A percentile compares a stretch with the other conserved stretches of the same genome.
Conservation (phyloP, 37 sponge, comb jelly and placozoan species). For the Halisarca cf. caerulea region DNA sequence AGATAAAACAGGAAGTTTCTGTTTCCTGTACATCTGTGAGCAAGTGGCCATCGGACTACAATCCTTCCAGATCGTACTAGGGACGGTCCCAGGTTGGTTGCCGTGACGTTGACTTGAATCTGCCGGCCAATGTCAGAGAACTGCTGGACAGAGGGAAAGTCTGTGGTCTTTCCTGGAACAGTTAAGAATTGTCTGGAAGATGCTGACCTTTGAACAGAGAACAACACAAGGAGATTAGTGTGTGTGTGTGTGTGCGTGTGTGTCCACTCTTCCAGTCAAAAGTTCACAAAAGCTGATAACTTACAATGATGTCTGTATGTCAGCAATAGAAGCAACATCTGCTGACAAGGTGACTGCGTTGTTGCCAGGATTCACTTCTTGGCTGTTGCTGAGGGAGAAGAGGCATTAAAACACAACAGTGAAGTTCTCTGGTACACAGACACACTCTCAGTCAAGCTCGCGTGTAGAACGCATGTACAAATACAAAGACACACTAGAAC, state of each 20-base stretch:
- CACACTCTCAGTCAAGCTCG: no score
- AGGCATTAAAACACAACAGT: no score
- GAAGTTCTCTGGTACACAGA: no score
- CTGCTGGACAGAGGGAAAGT: background rate
- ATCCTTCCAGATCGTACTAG: background rate
- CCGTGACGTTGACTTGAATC: background rate
- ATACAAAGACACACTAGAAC: background rate
- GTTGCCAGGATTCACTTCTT: background rate
- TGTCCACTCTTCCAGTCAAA: background rate
- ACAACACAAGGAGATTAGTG: no score
- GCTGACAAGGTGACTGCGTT: background rate
- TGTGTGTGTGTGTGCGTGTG: no score
- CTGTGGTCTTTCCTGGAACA: no score
- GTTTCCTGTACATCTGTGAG: constrained; percentile 15
- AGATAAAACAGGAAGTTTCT: constrained; percentile 23
- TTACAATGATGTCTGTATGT: background rate
- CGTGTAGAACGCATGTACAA: no score
- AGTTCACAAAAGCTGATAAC: background rate
- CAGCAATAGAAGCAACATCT: background rate
- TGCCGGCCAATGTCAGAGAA: constrained; percentile 1
- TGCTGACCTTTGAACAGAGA: background rate
- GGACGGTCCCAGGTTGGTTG: constrained; percentile 15
- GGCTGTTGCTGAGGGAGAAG: background rate
- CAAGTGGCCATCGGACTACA: background rate
- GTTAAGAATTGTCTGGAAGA: background rate